phyloP scores from a whole-genome alignment of 2,113 vertebrate genomes.

The Nanorana parkeri region DNA sequence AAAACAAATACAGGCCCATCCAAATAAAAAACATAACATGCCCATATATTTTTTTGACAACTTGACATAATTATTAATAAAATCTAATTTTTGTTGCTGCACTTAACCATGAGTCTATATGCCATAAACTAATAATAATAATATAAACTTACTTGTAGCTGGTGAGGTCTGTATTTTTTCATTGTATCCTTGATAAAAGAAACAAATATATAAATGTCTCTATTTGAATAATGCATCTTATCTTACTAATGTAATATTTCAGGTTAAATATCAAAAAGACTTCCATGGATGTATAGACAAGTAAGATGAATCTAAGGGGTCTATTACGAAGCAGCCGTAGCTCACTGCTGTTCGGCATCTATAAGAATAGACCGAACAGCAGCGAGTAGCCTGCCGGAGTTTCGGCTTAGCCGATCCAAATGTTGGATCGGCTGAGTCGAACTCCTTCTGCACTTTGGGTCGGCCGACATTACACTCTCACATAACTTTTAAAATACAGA shows the following conservation, averaged over 20 bases:
- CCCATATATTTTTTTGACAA: not conserved
- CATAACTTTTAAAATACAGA: too few species aligned
- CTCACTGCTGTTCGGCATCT: too few species aligned
- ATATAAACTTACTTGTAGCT: conserved; percentile 57
- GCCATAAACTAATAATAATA: not conserved
- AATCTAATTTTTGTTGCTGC: not conserved
- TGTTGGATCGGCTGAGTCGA: too few species aligned
- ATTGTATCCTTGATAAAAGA: conserved; percentile 56
- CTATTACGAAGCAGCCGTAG: too few species aligned
- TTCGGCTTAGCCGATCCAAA: too few species aligned
- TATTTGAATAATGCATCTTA: not conserved
- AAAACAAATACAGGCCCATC: not conserved
- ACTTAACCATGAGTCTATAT: not conserved
- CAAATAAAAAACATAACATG: not conserved
- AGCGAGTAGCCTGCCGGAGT: too few species aligned
- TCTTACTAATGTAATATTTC: not conserved
- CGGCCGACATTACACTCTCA: too few species aligned
- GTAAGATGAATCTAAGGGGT: too few species aligned
- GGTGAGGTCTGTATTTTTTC: not conserved
- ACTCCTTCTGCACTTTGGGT: too few species aligned
- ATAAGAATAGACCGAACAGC: too few species aligned
- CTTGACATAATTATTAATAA: not conserved
- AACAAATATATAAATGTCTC: not conserved
- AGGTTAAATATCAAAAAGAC: too few species aligned
- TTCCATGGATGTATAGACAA: too few species aligned